Base-by-base conservation (phyloP, 2,113 vertebrate genomes). In the Tricholaema leucomelas region DNA sequence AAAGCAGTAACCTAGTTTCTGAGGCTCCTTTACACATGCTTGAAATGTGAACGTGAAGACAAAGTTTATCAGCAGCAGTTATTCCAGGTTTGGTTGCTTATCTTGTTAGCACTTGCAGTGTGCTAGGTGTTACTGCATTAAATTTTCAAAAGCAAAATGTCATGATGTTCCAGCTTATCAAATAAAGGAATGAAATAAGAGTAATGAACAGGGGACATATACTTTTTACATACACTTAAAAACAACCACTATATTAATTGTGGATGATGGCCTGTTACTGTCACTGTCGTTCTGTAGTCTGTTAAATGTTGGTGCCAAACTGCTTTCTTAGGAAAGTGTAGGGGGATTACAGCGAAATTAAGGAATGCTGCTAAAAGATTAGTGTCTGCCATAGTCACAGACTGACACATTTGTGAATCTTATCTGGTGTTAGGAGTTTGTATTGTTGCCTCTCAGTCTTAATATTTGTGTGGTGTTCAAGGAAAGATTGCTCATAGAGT, bases 191-290 rank as follows among this genome's bases (percentile, higher is more conserved):
- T 20, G 10, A 16, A 55, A 33, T 48, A 74, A 61, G 30, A 35
- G 28, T 19, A 50, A 61, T 31, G 35, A 90, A 35, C 8, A 20
- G 60, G 16, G 2, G 3, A 55, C 40, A 31, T 2, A 6, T 52
- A 15, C 6, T 42, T 35, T 50, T 50, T 64, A 5, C 2, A 3
- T 58, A 6, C 13, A 8, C 18, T 35, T 50, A 18, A 36, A 67
- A 81, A 2, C 44, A 65, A 4, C 2, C 2, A 11, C 15, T 8
- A 0, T n/a, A 20, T 73, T 35, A 58, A 54, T 61, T 50, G 30
- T 73, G 52, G 31, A 54, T 63, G 36, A 24, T 36, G 12, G 21
- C 11, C 58, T 23, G 0, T 78, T 31, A 8, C 19, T 63, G 13
- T 44, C 23, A 3, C 59, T 81, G 44, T 52, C 54, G 18, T 12